Percentiles rank a stretch among this genome's conserved stretches.
Evolutionary conservation across 1,140 invertebrate species (phyloP).

Genomic region (Diorhabda sublineata): DNA sequence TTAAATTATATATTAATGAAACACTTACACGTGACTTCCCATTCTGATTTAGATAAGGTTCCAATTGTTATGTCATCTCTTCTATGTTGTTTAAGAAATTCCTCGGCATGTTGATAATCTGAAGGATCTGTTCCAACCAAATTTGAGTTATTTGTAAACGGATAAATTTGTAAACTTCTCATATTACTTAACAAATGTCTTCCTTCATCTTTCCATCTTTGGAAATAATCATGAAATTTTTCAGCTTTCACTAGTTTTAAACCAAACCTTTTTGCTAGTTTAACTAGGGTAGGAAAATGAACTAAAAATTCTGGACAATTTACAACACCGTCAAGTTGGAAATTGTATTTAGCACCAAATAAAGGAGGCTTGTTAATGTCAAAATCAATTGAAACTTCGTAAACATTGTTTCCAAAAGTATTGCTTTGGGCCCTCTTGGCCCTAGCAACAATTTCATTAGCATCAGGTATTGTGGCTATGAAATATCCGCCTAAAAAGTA

Average conservation of each 20-base stretch:
- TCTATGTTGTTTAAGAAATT: slow-evolving; percentile 53
- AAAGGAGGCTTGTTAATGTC: slow-evolving; percentile 70
- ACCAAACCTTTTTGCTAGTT: slow-evolving; percentile 77
- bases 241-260: slow-evolving; percentile 71
- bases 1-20: neutral
- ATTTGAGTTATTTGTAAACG: slow-evolving; percentile 52
- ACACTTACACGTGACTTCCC: slow-evolving; percentile 85
- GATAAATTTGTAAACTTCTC: slow-evolving; percentile 69
- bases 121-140: slow-evolving; percentile 55
- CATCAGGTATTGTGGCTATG: slow-evolving; percentile 94
- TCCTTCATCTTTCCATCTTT: slow-evolving; percentile 58
- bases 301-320: slow-evolving; percentile 98
- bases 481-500: slow-evolving; percentile 70
- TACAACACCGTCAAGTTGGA: slow-evolving; percentile 92
- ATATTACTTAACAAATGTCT: slow-evolving; percentile 67
- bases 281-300: slow-evolving; percentile 80
- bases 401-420: slow-evolving; percentile 85
- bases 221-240: slow-evolving; percentile 79
- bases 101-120: slow-evolving; percentile 72
- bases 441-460: slow-evolving; percentile 77
- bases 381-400: slow-evolving; percentile 73
- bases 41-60: slow-evolving; percentile 85
- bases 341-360: slow-evolving; percentile 96
- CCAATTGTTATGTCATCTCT: slow-evolving; percentile 55
- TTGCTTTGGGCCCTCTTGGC: slow-evolving; percentile 54